Percentiles rank a stretch among this genome's conserved stretches.
phyloP scores from a whole-genome alignment of 2,113 vertebrate species.

The Lates calcarifer region DNA sequence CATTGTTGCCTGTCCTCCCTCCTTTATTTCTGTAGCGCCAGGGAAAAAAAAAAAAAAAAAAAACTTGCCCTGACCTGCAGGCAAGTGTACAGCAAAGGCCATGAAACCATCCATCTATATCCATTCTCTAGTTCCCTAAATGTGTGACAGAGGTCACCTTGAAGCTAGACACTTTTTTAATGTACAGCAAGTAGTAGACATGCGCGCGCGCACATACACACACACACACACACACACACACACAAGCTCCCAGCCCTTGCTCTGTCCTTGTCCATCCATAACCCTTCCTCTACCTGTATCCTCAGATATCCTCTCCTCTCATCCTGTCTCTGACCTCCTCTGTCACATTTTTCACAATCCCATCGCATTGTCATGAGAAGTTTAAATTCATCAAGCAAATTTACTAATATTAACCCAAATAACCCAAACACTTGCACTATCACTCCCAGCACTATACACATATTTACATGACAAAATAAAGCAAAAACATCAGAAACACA shows the following conservation, averaged over 20 bases:
- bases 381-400: not conserved
- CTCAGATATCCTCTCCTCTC: constrained; percentile 50
- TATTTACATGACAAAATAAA: not conserved
- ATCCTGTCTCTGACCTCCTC: constrained; percentile 31
- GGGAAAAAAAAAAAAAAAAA: not conserved
- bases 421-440: not conserved
- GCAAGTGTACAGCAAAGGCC: constrained; percentile 49
- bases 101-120: constrained; percentile 64
- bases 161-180: constrained; percentile 52
- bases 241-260: constrained; percentile 4
- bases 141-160: constrained; percentile 69
- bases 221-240: constrained; percentile 36
- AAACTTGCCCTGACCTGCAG: constrained; percentile 41
- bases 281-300: constrained; percentile 41
- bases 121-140: constrained; percentile 38
- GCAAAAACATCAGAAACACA: not conserved
- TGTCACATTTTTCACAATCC: constrained; percentile 16
- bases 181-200: constrained; percentile 43
- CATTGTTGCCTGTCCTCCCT: constrained; percentile 27
- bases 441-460: not conserved
- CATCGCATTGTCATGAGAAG: not conserved
- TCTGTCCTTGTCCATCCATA: constrained; percentile 55
- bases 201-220: constrained; percentile 33
- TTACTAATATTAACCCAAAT: not conserved
- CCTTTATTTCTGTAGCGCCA: not conserved